Base-by-base conservation (phyloP, 2,888 invertebrate species). In the Nomada goodeniana region DNA sequence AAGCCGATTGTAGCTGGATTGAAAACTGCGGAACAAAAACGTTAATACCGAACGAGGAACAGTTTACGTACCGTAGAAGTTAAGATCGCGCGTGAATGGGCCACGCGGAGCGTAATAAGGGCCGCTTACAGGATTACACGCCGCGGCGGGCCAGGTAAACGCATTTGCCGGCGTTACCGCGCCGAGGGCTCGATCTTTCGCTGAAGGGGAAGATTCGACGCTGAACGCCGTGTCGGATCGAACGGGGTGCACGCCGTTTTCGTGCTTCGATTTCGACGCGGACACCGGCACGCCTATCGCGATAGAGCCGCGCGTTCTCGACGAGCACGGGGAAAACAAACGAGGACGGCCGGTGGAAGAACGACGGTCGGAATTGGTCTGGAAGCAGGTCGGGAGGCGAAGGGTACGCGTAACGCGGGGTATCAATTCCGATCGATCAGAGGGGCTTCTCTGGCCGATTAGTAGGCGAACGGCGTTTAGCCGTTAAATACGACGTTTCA, bases 11-110 rank as follows among this genome's bases (percentile, higher is more conserved):
- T n/a, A 61, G 70, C 80, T 53, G 44, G 63, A 74, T 57, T 78
- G 74, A 83, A 88, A 86, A 84, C 80, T 42, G 23, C 23, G 59
- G 79, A 83, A 82, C 72, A 85, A 84, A 83, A 89, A 86, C 85
- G 86, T 87, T 89, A 90, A 90, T 90, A 86, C 86, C 83, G 89
- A 89, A 89, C 89, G 90, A 89, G 90, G 90, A 91, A 91, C 89
- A 91, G 91, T 91, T 92, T 91, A 89, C 91, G 92, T 93, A 92
- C 92, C 92, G 89, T 85, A 93, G 90, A 93, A 93, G 93, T 93
- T 93, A 93, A 93, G 91, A 93, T 90, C 86, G 80, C 47, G 74
- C 86, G 87, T 92, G 91, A 93, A 93, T 92, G 86, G 90, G 83
- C 69, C 88, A 85, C 88, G 87, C 91, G 90, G 90, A 92, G 93